These are phyloP conservation scores for Alviniconcha strummeri DNA, from an alignment of 2,888 invertebrate species.

Conservation along the genomic window DNA sequence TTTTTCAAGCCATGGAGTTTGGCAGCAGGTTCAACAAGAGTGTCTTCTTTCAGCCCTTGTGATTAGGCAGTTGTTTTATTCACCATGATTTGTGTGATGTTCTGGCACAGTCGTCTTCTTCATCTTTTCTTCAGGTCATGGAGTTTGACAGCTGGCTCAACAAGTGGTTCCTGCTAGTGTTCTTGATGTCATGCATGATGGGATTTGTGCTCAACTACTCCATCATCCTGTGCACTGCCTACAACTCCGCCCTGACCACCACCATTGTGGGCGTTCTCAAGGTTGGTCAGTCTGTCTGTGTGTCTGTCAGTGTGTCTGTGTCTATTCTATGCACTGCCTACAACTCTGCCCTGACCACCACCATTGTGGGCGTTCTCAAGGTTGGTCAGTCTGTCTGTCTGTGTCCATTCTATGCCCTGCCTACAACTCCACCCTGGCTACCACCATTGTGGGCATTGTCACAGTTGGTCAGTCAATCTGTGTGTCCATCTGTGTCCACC, in stretches of 20 bases:
- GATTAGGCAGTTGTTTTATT: not conserved
- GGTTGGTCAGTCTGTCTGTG: constrained; percentile 62
- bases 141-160: constrained; percentile 85
- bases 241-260: constrained; percentile 98
- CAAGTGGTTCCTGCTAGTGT: constrained; percentile 85
- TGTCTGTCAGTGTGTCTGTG: constrained; percentile 82
- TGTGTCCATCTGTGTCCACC: constrained; percentile 84
- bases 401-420: constrained; percentile 89
- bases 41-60: not conserved
- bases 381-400: constrained; percentile 44
- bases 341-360: constrained; percentile 98
- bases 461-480: constrained; percentile 77
- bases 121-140: constrained; percentile 45
- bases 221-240: constrained; percentile 94
- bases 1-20: constrained; percentile 75
- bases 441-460: constrained; percentile 97
- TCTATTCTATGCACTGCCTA: constrained; percentile 92
- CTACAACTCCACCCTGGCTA: constrained; percentile 98
- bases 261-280: constrained; percentile 98
- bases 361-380: constrained; percentile 75
- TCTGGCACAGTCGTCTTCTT: not conserved
- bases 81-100: not conserved
- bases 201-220: constrained; percentile 97
- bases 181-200: constrained; percentile 94
- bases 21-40: too few species aligned